Conservation (phyloP, 2,113 vertebrate genomes). For the Madoqua kirkii region DNA sequence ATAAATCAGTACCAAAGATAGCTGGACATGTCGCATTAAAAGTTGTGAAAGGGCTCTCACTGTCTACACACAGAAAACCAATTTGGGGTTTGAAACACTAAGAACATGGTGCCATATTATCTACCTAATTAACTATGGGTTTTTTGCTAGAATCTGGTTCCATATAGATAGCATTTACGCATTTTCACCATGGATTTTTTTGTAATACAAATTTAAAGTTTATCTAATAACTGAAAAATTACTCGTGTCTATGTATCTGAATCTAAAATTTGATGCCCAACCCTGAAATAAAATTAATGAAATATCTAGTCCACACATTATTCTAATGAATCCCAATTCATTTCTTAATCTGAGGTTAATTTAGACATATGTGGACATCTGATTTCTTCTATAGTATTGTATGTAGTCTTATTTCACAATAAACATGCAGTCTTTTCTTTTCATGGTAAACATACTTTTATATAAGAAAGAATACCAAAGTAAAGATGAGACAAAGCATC, state of each 20-base stretch:
- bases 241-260: not conserved
- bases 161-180: rapidly evolving
- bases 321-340: not conserved
- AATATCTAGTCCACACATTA: not conserved
- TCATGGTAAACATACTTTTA: not conserved
- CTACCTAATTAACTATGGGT: not conserved
- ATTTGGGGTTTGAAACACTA: not conserved
- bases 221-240: not conserved
- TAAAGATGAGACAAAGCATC: not conserved
- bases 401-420: not conserved
- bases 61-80: not conserved
- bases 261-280: not conserved
- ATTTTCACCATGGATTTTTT: not conserved
- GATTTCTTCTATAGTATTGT: not conserved
- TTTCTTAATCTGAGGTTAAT: not conserved
- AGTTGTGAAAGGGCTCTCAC: not conserved
- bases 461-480: not conserved
- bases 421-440: not conserved
- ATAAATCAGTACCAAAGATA: not conserved
- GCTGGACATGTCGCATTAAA: not conserved
- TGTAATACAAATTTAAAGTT: not conserved
- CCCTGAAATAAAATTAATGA: not conserved
- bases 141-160: not conserved
- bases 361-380: not conserved
- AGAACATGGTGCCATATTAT: not conserved